A percentile compares a stretch with the other conserved stretches of the same genome.
These are phyloP conservation scores for Rachycentron canadum DNA, from an alignment of 2,797 vertebrate species.

Conservation along the genomic window DNA sequence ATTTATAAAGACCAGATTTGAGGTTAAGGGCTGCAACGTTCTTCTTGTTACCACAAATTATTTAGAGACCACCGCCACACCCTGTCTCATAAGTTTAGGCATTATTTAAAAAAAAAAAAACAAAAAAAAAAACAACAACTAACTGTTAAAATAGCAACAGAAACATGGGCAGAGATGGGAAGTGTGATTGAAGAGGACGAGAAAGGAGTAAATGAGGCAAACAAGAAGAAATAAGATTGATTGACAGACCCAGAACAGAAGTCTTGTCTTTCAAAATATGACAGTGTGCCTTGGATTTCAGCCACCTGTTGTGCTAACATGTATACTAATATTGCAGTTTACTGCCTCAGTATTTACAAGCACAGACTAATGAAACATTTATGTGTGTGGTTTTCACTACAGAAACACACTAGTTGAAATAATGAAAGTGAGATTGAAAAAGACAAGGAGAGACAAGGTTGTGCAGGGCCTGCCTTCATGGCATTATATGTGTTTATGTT, in stretches of 20 bases:
- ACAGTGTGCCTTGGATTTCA: neutral
- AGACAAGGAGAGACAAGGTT: slow-evolving; percentile 9
- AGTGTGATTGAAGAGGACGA: neutral
- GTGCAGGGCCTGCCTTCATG: slow-evolving; percentile 19
- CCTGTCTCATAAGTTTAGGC: neutral
- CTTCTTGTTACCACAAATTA: slow-evolving; percentile 47
- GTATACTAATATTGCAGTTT: slow-evolving; percentile 17
- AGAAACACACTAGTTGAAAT: slow-evolving; percentile 41
- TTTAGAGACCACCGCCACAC: slow-evolving; percentile 31
- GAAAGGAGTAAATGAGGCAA: neutral
- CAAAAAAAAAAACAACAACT: slow-evolving; percentile 4
- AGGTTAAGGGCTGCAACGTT: slow-evolving; percentile 10
- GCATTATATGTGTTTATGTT: slow-evolving; percentile 39
- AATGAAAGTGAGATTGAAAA: slow-evolving; percentile 16
- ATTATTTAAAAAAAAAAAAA: slow-evolving; percentile 3
- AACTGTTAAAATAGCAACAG: neutral
- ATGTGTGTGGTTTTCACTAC: slow-evolving; percentile 20
- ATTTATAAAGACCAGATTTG: slow-evolving; percentile 33
- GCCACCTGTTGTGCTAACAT: slow-evolving; percentile 10
- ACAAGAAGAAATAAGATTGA: neutral
- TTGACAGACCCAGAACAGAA: neutral
- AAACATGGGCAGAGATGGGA: neutral
- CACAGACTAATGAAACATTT: slow-evolving; percentile 47
- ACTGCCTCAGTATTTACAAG: slow-evolving; percentile 40
- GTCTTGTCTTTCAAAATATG: neutral